Evolutionary conservation across 1,140 invertebrate species (phyloP), one percentile per base, ranked within the genome.

Genomic region (Hyposmocoma kahamanoa): DNA sequence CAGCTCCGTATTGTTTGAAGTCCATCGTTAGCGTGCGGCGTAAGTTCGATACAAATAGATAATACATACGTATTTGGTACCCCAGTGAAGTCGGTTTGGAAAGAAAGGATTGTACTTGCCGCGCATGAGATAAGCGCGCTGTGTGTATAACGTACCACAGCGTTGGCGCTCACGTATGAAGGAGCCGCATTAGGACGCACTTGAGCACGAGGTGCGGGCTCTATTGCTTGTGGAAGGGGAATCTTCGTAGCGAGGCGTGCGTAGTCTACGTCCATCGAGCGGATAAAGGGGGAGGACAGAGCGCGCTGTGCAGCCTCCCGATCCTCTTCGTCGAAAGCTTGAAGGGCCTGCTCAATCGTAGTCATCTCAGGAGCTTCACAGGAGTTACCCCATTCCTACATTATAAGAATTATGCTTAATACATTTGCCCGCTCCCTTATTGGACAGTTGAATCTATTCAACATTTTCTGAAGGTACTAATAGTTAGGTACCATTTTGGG

Each of bases 251-350:
- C 95, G 43, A 98, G 82, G 64, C 93, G 91, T 0, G 95, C 90
- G 81, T 97, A 98, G 67, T 97, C 96, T 20, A 97, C 94, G 75
- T 98, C 97, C 96, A 98, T 96, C 64, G 96, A 95, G 53, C 95
- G 94, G 46, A 98, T 97, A 72, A 98, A 97, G 1, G 96, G 92
- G 68, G 90, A 91, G 39, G 92, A 91, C 1, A 98, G 84, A 2
- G 95, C 94, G 44, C 87, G 79, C 34, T 89, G 87, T 0, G 94
- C 95, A 6, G 89, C 86, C 41, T 97, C 94, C 0, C 92, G 89
- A 78, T 98, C 96, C 66, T 97, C 95, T 59, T 97, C 94, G 62
- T 98, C 96, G 69, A 93, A 98, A 0, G 93, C 96, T 84, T 95
- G 92, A 10, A 98, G 74, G 4, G 98, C 78, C 74, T 91, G 91